Conservation (phyloP, 2,888 invertebrate species). For the Masnerella sp. region DNA sequence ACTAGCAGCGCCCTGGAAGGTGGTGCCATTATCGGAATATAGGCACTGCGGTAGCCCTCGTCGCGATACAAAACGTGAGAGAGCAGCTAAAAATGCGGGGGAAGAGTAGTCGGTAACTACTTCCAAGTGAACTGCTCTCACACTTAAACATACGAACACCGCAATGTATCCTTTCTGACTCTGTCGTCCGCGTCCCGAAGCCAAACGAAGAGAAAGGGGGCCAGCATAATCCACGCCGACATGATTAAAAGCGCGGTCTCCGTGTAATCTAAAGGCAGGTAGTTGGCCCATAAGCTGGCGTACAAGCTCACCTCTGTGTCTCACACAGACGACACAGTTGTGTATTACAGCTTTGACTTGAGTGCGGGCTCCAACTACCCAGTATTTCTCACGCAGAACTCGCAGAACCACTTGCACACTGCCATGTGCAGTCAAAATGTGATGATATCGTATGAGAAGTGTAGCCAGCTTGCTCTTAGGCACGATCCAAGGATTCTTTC, state of each 20-base stretch:
- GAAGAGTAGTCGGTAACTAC: not conserved
- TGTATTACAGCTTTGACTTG: not conserved
- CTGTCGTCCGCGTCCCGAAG: not conserved
- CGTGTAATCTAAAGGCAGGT: not conserved
- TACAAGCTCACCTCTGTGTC: not conserved
- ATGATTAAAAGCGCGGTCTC: not conserved
- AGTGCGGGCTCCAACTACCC: not conserved
- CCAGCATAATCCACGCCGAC: conserved; percentile 1
- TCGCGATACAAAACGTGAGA: not conserved
- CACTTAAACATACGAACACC: not conserved
- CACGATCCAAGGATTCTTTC: not conserved
- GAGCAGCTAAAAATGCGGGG: not conserved
- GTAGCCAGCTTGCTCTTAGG: not conserved
- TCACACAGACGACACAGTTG: not conserved
- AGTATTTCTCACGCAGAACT: not conserved
- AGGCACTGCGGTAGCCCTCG: not conserved
- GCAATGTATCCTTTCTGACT: not conserved
- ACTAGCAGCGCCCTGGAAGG: not conserved
- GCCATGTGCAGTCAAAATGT: not conserved
- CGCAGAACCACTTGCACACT: not conserved
- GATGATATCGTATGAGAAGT: not conserved
- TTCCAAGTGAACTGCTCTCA: conserved; percentile 1
- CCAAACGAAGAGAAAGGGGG: not conserved
- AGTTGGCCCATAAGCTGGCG: not conserved
- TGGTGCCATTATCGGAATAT: not conserved